Evolutionary conservation across 2,888 invertebrate genomes (phyloP), one percentile per base, ranked within the genome.

Genomic region (Saturnia pavonia): DNA sequence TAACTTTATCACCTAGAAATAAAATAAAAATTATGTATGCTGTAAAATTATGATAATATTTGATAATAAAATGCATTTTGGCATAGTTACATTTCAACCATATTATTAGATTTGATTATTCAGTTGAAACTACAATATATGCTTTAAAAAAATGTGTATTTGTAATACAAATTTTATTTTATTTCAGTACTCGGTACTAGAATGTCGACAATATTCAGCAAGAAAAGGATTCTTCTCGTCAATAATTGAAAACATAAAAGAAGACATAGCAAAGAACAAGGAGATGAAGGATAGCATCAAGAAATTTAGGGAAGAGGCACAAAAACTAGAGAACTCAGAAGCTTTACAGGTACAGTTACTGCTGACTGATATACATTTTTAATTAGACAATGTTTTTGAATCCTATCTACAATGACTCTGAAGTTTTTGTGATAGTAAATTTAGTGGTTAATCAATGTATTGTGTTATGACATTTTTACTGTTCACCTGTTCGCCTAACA

Each of bases 221-320:
- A 77, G 91, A 63, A 94, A 94, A 77, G 96, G 97, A 45, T 99
- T 99, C 88, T 95, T 99, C 80, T 96, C 97, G 1, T 96, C 98
- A 79, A 96, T 99, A 72, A 95, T 98, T 73, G 97, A 99, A 70
- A 99, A 99, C 87, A 96, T 99, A 75, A 97, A 96, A 87, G 98
- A 98, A 80, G 99, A 99, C 85, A 96, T 99, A 87, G 96, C 97
- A 22, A 98, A 98, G 87, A 99, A 98, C 91, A 99, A 99, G 89
- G 99, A 99, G 87, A 98, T 99, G 97, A 99, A 99, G 90, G 99
- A 99, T 75, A 99, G 96, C 78, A 95, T 99, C 72, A 98, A 98
- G 81, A 99, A 99, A 88, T 99, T 99, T 85, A 94, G 98, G 73
- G 97, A 98, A 90, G 99, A 99, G 92, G 98, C 98, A n/a, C 96